phyloP scores from a whole-genome alignment of 2,113 vertebrate species.

The Lycaon pictus region DNA sequence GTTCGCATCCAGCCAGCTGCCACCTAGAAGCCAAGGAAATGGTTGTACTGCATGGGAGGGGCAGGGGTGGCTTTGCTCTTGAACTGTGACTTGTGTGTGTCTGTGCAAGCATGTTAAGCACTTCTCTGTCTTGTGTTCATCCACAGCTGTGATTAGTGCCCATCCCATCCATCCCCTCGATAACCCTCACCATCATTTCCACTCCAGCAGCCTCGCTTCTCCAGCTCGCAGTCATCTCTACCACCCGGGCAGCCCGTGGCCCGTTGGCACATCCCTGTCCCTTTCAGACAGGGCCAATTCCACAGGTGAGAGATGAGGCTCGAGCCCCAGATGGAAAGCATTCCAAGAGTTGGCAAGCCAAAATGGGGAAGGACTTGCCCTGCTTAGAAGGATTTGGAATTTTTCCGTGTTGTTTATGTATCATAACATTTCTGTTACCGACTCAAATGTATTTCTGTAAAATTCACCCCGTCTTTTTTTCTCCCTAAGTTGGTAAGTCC shows the following conservation, averaged over 20 bases:
- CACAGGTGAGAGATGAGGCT: conserved; percentile 93
- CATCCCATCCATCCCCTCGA: conserved; percentile 99
- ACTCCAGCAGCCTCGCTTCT: conserved; percentile 96
- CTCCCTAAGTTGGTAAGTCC: not conserved
- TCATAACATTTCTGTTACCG: conserved; percentile 21
- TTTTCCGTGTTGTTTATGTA: conserved; percentile 1
- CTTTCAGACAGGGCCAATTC: conserved; percentile 98
- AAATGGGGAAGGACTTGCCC: conserved; percentile 49
- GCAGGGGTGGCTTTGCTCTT: conserved; percentile 59
- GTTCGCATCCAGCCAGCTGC: not conserved
- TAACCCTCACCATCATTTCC: conserved; percentile 99
- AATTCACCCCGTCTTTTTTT: not conserved
- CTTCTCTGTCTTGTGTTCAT: conserved; percentile 93
- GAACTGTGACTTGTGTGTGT: conserved; percentile 62
- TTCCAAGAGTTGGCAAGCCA: not conserved
- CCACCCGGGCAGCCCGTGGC: conserved; percentile 93
- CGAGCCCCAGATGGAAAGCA: conserved; percentile 35
- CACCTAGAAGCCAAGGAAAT: not conserved
- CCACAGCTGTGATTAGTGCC: conserved; percentile 99
- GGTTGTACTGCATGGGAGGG: not conserved
- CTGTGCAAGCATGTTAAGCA: conserved; percentile 87
- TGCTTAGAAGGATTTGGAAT: not conserved
- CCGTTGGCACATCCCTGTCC: conserved; percentile 93
- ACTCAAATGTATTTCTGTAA: conserved; percentile 23
- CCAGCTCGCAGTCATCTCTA: conserved; percentile 96